These are phyloP conservation scores for Drosophila carrolli DNA, from an alignment of 1,140 invertebrate species.

Conservation along the genomic window DNA sequence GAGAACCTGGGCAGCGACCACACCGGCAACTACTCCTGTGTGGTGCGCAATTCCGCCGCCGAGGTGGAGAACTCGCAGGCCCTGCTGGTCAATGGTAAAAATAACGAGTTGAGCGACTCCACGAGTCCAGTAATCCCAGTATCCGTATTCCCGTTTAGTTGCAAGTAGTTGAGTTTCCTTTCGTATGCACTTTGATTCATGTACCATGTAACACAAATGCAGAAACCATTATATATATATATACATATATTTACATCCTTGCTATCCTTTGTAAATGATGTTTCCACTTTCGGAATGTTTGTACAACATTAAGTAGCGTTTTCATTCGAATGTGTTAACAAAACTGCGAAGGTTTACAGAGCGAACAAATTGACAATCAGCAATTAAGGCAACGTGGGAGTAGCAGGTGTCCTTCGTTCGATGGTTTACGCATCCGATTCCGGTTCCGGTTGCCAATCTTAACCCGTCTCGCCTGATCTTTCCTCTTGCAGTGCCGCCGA, in stretches of 20 bases:
- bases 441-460: constrained; percentile 76
- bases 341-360: constrained; percentile 81
- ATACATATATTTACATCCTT: constrained; percentile 42
- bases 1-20: constrained; percentile 91
- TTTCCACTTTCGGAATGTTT: constrained; percentile 77
- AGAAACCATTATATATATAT: constrained; percentile 36
- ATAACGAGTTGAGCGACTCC: constrained; percentile 24
- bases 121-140: constrained; percentile 24
- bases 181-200: constrained; percentile 75
- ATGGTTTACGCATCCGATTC: neutral
- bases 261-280: constrained; percentile 55
- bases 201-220: constrained; percentile 33
- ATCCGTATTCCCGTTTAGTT: constrained; percentile 60
- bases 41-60: constrained; percentile 90
- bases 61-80: constrained; percentile 90
- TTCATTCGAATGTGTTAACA: constrained; percentile 64
- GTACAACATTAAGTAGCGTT: constrained; percentile 69
- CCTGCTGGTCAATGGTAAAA: constrained; percentile 92
- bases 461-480: constrained; percentile 85
- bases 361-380: constrained; percentile 26
- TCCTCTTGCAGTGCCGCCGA: constrained; percentile 91
- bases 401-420: neutral
- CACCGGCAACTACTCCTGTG: constrained; percentile 91
- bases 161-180: constrained; percentile 70
- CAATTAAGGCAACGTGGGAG: constrained; percentile 57